Base-by-base conservation (phyloP, 2,888 invertebrate species). In the Beris chalybata region DNA sequence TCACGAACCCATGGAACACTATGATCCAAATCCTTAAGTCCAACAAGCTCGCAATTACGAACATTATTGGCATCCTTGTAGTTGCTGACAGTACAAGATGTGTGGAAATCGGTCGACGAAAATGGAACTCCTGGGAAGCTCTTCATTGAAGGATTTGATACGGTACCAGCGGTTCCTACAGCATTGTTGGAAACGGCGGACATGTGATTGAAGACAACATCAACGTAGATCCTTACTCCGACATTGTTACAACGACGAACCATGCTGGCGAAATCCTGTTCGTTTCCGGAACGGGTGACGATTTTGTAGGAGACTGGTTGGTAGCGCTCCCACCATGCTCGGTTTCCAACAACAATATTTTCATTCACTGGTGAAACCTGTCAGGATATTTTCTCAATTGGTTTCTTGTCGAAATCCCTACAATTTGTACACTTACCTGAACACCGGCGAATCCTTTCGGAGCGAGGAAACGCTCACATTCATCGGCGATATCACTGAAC, bases 291-390 rank as follows among this genome's bases (percentile, higher is more conserved):
- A 64, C 95, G 85, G 0, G 92, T 92, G 1, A 77, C 75, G 52
- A 93, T 81, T 15, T 83, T 82, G 80, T 94, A 95, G 31, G 93
- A 92, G 47, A 93, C 87, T 0, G 93, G 92, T 78, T 94, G 93
- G 78, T 95, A 94, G 13, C 94, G 83, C 77, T 95, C 93, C 87
- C 89, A 95, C 95, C 95, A 95, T 0, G 94, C 91, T 0, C 90
- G 83, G 66, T 83, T 82, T 4, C 76, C 71, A 45, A 89, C 80
- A 0, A 87, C 80, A 44, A 87, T 77, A 74, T 92, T 90, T 76
- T 92, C 93, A 72, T 85, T 88, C 0, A 88, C 85, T 9, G 92
- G 92, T 0, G 92, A 92, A 4, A 91, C 83, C 79, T 79, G 61
- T 3, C 57, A 70, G 55, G 1, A 63, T 50, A 7, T 15, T 53